Evolutionary conservation across 2,888 invertebrate species (phyloP), one percentile per base, ranked within the genome.

Genomic region (Lepidochrysops patricia): DNA sequence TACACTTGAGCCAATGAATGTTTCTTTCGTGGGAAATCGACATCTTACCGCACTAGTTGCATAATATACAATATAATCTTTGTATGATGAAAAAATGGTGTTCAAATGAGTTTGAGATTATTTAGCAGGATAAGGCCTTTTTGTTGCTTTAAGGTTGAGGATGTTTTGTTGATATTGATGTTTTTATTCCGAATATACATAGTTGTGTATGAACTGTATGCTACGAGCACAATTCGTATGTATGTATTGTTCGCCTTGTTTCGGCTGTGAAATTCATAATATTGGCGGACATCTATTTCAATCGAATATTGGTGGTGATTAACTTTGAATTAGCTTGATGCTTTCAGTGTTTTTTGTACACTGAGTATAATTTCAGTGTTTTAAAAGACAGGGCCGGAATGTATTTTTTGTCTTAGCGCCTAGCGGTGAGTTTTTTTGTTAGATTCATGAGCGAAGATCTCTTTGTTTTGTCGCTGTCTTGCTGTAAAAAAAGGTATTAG

Each of bases 221-320:
- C n/a, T 13, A 43, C 4, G 9, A 32, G 54, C 54, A 54, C 54
- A 32, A 54, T 54, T 54, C 15, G 52, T 52, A 32, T 15, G 29
- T 27, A 50, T 50, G 50, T 25, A 43, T 27, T 57, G 48, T 58
- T 58, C 58, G 58, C 58, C 58, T 58, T 58, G 58, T 58, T 52
- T 58, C 50, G 58, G 58, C 58, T 58, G 58, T 58, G 58, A 58
- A 58, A 58, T 58, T 54, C 54, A 54, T 54, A 19, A 54, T 54
- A 23, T 12, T 49, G 54, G 54, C 54, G 54, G 29, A 32, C 32
- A 32, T 54, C 2, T 48, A 35, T 5, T 12, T 26, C 26, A 50
- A 50, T 26, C 13, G n/a, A 50, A 26, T 50, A 50, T 50, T 12
- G 19, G 54, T 54, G 54, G 19, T 29, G 29, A 13, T 15, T n/a